A percentile compares a stretch with the other conserved stretches of the same genome.
These are phyloP conservation scores for Magallana gigas DNA, from an alignment of 1,140 invertebrate genomes.

Conservation along the genomic window DNA sequence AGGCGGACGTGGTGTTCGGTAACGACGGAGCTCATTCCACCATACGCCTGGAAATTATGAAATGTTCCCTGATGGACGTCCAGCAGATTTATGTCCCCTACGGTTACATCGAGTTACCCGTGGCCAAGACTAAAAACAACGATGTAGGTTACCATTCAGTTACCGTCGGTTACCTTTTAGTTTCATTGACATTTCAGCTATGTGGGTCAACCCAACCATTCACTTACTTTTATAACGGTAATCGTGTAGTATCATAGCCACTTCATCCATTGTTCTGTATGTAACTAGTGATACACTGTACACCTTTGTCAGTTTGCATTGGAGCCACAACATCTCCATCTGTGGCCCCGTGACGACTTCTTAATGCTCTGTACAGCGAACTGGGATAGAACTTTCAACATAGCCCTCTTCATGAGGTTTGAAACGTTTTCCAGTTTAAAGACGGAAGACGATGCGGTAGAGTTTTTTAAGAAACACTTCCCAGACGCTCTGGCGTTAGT, in stretches of 20 bases:
- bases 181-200: too few species aligned
- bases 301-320: neutral
- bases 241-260: too few species aligned
- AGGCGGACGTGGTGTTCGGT: neutral
- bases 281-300: too few species aligned
- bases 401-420: neutral
- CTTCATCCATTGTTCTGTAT: too few species aligned
- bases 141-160: neutral
- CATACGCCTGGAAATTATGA: neutral
- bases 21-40: neutral
- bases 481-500: neutral
- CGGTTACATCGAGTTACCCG: neutral
- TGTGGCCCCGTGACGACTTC: neutral
- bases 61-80: neutral
- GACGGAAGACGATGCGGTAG: neutral
- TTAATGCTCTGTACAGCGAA: neutral
- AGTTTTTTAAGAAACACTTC: neutral
- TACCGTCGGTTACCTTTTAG: too few species aligned
- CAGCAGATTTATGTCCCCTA: neutral
- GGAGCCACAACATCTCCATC: neutral
- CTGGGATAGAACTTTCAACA: slow-evolving; percentile 12
- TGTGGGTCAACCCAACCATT: too few species aligned
- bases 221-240: too few species aligned
- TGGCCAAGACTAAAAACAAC: slow-evolving; percentile 1
- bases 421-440: neutral